These are phyloP conservation scores for Scartelaos histophorus DNA, from an alignment of 2,113 vertebrate species.

Conservation along the genomic window DNA sequence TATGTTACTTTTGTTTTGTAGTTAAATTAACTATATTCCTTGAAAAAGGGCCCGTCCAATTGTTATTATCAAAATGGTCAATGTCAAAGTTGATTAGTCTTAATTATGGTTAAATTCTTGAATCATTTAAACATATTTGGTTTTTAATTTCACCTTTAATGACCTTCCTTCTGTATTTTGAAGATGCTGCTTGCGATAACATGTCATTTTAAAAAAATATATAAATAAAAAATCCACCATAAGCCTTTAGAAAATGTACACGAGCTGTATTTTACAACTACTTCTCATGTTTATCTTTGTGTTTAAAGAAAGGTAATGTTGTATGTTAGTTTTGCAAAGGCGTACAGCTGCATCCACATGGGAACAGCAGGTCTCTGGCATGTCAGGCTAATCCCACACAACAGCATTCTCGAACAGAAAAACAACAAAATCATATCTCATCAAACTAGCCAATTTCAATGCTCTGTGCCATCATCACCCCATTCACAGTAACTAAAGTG, in stretches of 20 bases:
- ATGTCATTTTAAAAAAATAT: not conserved
- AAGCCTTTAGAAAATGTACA: not conserved
- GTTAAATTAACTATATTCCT: too few species aligned
- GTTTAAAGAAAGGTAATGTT: not conserved
- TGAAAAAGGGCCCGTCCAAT: too few species aligned
- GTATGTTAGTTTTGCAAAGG: slow-evolving; percentile 7
- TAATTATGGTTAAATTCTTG: not conserved
- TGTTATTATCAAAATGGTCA: too few species aligned
- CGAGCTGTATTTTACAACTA: not conserved
- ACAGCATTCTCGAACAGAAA: slow-evolving; percentile 25
- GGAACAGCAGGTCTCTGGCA: slow-evolving; percentile 43
- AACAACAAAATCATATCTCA: not conserved
- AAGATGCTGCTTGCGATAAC: not conserved
- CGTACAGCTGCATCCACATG: slow-evolving; percentile 56
- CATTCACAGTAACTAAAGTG: not conserved
- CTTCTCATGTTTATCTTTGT: not conserved
- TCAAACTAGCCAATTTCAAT: not conserved
- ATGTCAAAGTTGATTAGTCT: too few species aligned
- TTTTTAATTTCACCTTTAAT: not conserved
- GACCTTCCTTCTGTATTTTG: not conserved
- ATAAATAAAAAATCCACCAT: not conserved
- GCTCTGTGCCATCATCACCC: not conserved
- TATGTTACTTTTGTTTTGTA: too few species aligned
- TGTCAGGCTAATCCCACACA: slow-evolving; percentile 17
- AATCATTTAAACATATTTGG: too few species aligned